Evolutionary conservation across 2,888 invertebrate species (phyloP).

Genomic region (Lasioglossum zephyrum): DNA sequence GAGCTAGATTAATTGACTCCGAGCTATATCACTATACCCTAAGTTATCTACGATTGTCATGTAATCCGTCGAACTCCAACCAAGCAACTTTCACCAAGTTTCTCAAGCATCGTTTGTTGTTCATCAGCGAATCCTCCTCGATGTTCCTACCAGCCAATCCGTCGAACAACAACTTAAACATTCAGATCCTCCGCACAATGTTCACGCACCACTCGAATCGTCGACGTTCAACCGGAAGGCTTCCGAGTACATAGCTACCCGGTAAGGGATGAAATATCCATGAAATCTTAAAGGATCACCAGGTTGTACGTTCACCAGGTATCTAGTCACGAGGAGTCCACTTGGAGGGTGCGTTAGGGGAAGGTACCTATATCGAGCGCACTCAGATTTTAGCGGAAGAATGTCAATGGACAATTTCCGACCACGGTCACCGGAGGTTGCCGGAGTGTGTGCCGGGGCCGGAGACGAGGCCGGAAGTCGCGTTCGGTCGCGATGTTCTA

Average conservation of each 20-base stretch:
- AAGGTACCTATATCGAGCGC: not conserved
- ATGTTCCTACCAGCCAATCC: not conserved
- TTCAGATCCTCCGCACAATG: not conserved
- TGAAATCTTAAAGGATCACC: no score
- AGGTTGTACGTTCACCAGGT: not conserved
- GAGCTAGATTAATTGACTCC: conserved; percentile 10
- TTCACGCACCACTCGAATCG: not conserved
- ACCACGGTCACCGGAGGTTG: not conserved
- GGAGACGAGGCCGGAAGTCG: not conserved
- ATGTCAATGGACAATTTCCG: not conserved
- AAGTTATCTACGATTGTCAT: not conserved
- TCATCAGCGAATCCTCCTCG: not conserved
- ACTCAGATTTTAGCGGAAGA: not conserved
- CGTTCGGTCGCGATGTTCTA: conserved; percentile 17
- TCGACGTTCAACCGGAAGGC: not conserved
- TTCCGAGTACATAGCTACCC: not conserved
- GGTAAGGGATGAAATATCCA: no score
- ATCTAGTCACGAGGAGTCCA: not conserved
- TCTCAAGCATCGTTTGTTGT: not conserved
- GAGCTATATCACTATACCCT: not conserved
- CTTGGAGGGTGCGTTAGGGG: not conserved
- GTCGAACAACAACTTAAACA: not conserved
- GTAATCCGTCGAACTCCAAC: not conserved
- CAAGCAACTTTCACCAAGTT: not conserved
- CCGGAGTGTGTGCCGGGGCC: not conserved